Evolutionary conservation across 2,888 invertebrate species (phyloP), one percentile per base, ranked within the genome.

Genomic region (Parochlus steinenii): DNA sequence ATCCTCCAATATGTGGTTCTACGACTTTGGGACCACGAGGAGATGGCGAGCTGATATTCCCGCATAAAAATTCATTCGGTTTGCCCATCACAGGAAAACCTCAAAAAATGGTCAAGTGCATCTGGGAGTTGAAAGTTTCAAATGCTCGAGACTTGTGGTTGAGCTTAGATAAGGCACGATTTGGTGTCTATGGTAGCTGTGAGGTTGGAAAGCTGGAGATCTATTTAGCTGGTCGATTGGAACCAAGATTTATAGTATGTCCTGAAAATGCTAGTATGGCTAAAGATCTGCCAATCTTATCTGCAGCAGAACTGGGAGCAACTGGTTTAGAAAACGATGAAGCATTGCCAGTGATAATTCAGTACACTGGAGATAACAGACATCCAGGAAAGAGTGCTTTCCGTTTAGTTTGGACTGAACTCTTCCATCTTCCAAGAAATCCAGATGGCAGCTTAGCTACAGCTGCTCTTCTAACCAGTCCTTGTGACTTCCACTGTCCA

Each of bases 371-470:
- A 2, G 79, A 80, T 25, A 71, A 78, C 0, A 78, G 80, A 42
- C 30, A 30, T 17, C 82, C 86, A 0, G 81, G 85, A 1, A 65
- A 80, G 39, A 82, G 85, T 7, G 76, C 82, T 8, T 87, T 89
- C 51, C 83, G 85, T 51, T 74, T 89, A 22, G 82, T 80, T 10
- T 89, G 87, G 87, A 87, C 86, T 3, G 87, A 87, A 46, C 64
- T 87, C 25, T 83, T 75, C 50, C 86, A 86, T 54, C 61, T 87
- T 45, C 86, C 86, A 0, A 70, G 83, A 44, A 85, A 85, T 55
- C 71, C 75, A 14, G 81, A 83, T 44, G 86, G 85, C 1, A 74
- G 74, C 16, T 54, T 78, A 23, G 79, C 80, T 65, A 79, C 80
- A 1, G 80, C 82, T 20, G 70, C 76, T 42, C 58, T 85, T 33